These are phyloP conservation scores for Otocyon megalotis DNA, from an alignment of 2,113 vertebrate species.

Conservation along the genomic window DNA sequence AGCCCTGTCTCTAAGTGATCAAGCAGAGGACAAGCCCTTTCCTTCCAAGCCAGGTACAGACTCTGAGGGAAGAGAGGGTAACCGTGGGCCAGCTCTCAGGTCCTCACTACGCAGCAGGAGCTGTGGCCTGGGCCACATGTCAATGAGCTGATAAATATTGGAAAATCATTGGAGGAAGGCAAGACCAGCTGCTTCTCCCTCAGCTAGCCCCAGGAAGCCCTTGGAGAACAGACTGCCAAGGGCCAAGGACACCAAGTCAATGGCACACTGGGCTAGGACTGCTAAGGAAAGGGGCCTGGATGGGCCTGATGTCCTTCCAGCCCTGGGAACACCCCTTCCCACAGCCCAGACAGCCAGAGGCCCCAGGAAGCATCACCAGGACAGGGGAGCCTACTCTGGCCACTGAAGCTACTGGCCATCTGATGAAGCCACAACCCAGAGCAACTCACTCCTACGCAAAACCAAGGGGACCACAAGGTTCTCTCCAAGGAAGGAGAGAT, in stretches of 20 bases:
- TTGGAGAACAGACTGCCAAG: slow-evolving; percentile 52
- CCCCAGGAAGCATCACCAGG: not conserved
- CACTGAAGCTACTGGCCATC: not conserved
- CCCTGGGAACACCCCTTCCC: not conserved
- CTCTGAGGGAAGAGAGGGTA: not conserved
- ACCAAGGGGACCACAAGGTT: not conserved
- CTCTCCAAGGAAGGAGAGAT: not conserved
- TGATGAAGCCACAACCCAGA: not conserved
- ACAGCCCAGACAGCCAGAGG: not conserved
- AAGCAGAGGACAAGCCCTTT: not conserved
- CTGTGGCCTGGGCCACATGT: not conserved
- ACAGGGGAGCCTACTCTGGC: not conserved
- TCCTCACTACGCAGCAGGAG: slow-evolving; percentile 15
- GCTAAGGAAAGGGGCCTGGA: not conserved
- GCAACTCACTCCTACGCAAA: not conserved
- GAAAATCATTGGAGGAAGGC: slow-evolving; percentile 60
- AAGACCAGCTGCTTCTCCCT: slow-evolving; percentile 63
- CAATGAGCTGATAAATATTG: not conserved
- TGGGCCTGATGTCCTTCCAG: not conserved
- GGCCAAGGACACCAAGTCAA: slow-evolving; percentile 68
- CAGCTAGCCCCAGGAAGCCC: slow-evolving; percentile 60
- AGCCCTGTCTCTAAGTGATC: not conserved
- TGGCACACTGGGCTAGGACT: not conserved
- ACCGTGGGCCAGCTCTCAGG: not conserved
- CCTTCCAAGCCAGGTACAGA: not conserved